Evolutionary conservation across 2,113 vertebrate genomes (phyloP).

Genomic region (Emydura subglobosa): DNA sequence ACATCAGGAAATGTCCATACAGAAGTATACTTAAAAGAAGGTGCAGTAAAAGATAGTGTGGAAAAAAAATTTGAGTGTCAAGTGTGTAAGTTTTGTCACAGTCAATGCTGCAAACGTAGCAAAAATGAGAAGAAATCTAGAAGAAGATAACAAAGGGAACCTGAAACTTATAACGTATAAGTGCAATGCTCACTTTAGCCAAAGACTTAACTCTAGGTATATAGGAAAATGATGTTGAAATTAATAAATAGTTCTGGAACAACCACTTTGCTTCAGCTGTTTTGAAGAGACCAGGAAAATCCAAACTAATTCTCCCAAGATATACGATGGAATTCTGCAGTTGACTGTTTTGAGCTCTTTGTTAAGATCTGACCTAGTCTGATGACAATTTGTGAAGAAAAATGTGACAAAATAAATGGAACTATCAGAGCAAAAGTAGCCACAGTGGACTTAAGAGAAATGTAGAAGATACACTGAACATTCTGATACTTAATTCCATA

Average conservation of each 20-base stretch:
- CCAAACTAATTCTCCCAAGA: too few relatives aligned
- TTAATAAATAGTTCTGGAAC: not conserved
- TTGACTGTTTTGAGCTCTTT: not conserved
- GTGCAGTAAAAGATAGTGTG: not conserved
- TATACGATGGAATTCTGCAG: not conserved
- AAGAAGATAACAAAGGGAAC: not conserved
- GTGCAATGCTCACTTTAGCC: not conserved
- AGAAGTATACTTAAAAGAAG: not conserved
- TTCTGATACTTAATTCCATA: not conserved
- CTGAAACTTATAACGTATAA: not conserved
- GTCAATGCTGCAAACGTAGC: not conserved
- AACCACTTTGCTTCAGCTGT: not conserved
- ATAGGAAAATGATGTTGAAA: not conserved
- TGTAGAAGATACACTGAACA: not conserved
- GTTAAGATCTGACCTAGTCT: not conserved
- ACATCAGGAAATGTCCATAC: not conserved
- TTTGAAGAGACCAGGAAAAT: too few relatives aligned
- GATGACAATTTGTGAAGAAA: not conserved
- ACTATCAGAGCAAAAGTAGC: not conserved
- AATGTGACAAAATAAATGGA: not conserved
- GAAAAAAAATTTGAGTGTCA: not conserved
- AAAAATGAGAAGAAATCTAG: not conserved
- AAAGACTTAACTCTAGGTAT: not conserved
- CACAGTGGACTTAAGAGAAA: not conserved
- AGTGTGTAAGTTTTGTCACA: not conserved